These are phyloP conservation scores for Aleiodes sp. DNA, from an alignment of 1,140 invertebrate genomes.

Conservation along the genomic window DNA sequence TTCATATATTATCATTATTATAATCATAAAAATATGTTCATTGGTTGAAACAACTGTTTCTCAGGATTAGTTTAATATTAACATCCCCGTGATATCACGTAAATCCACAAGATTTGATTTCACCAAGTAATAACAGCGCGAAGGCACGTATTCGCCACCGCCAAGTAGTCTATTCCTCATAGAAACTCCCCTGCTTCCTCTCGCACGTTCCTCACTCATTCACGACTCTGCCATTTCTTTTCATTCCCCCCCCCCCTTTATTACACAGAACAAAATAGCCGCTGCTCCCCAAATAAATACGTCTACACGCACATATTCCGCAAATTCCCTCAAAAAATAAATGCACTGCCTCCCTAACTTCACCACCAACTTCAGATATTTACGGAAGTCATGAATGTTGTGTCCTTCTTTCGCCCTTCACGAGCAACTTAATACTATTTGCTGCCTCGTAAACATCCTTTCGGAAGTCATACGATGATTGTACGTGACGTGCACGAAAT, in stretches of 20 bases:
- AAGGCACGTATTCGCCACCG: slow-evolving; percentile 44
- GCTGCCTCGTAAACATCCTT: no score
- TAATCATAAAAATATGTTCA: no score
- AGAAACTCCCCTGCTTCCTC: slow-evolving; percentile 45
- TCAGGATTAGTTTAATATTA: slow-evolving; percentile 40
- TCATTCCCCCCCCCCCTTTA: background rate
- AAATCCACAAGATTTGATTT: slow-evolving; percentile 50
- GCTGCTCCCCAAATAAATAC: no score
- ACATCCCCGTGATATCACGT: slow-evolving; percentile 47
- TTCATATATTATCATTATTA: no score
- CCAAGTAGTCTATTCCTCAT: background rate
- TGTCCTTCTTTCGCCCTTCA: no score
- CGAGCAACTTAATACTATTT: no score
- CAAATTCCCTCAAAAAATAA: no score
- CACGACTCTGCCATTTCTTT: background rate
- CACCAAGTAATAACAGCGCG: slow-evolving; percentile 49
- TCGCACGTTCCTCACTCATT: slow-evolving; percentile 19
- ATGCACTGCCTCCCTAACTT: no score
- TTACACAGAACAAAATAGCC: slow-evolving; percentile 7
- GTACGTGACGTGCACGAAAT: no score
- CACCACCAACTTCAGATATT: no score
- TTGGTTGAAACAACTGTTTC: background rate
- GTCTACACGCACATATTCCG: background rate
- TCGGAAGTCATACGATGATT: no score
- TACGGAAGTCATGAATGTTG: no score